These are phyloP conservation scores for Antigone vipio DNA, from an alignment of 2,113 vertebrate genomes.

Conservation along the genomic window DNA sequence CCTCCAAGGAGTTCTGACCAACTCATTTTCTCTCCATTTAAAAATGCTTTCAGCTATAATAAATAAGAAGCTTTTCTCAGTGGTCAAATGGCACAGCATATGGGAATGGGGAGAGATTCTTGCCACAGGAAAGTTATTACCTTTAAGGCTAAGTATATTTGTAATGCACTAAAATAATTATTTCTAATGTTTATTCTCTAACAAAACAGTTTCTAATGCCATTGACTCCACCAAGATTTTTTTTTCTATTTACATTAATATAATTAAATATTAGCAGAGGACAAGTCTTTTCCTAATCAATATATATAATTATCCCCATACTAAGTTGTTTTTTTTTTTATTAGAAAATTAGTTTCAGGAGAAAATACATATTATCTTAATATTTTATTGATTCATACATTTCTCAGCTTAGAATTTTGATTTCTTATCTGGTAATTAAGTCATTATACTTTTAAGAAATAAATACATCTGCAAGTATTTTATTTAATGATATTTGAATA, in stretches of 20 bases:
- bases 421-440: not conserved
- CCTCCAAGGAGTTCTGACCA: constrained; percentile 18
- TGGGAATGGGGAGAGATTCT: not conserved
- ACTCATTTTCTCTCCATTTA: constrained; percentile 9
- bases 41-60: constrained; percentile 36
- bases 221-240: not conserved
- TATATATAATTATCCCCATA: not conserved
- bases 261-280: not conserved
- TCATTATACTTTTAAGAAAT: not conserved
- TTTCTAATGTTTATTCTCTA: not conserved
- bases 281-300: not conserved
- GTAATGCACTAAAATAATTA: not conserved
- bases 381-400: not conserved
- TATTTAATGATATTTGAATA: not conserved
- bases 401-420: not conserved
- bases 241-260: not conserved
- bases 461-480: not conserved
- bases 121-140: not conserved
- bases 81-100: not conserved
- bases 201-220: not conserved
- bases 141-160: not conserved
- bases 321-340: not conserved
- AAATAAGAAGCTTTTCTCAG: constrained; percentile 26
- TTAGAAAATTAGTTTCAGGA: not conserved
- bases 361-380: not conserved